These are phyloP conservation scores for Callyntrura guangdongensis DNA, from an alignment of 2,888 invertebrate species.

Conservation along the genomic window DNA sequence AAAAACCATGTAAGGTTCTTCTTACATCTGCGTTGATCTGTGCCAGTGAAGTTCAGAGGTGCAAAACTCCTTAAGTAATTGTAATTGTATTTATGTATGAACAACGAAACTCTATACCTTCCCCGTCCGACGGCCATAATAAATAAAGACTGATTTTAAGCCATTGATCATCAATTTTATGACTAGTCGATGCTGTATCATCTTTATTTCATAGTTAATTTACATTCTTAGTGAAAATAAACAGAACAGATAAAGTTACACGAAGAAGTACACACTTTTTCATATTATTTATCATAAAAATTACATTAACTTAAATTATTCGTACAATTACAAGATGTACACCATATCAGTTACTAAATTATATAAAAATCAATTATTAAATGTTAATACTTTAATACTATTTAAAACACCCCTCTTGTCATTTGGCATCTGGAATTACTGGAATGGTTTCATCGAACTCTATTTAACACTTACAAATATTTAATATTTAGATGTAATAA, in stretches of 20 bases:
- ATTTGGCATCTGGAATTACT: conserved; percentile 47
- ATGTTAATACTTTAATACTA: not conserved
- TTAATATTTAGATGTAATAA: not conserved
- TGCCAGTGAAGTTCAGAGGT: too few relatives aligned
- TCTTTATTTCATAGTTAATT: not conserved
- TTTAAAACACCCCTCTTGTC: not conserved
- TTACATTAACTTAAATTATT: too few relatives aligned
- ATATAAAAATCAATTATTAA: too few relatives aligned
- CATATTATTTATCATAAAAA: too few relatives aligned
- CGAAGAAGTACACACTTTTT: not conserved
- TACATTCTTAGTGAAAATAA: not conserved
- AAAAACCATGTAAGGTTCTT: too few relatives aligned
- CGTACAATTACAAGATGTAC: too few relatives aligned
- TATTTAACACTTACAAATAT: not conserved
- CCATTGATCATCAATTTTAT: not conserved
- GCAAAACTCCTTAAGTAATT: too few relatives aligned
- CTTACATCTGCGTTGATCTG: too few relatives aligned
- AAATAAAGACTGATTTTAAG: too few relatives aligned
- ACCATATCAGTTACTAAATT: not conserved
- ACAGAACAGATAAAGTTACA: not conserved
- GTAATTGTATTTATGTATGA: too few relatives aligned
- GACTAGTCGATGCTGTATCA: not conserved
- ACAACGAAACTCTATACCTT: too few relatives aligned
- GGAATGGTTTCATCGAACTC: not conserved
- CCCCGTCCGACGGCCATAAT: too few relatives aligned